These are phyloP conservation scores for Phyllostomus discolor DNA, from an alignment of 2,113 vertebrate genomes.

Conservation along the genomic window DNA sequence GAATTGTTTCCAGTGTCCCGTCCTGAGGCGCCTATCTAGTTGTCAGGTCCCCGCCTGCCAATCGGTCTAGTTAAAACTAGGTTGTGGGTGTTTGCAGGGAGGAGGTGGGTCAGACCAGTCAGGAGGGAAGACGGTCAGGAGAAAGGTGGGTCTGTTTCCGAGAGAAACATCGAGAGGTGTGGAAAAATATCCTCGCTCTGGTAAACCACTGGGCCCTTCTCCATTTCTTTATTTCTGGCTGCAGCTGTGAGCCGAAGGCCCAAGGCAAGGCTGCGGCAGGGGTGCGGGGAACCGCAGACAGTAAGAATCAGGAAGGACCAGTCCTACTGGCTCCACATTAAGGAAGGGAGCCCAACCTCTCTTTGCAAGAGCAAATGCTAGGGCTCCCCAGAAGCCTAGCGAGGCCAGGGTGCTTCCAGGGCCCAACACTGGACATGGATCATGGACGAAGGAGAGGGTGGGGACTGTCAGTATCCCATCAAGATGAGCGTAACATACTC, in stretches of 20 bases:
- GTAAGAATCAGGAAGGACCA: neutral
- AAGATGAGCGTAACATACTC: neutral
- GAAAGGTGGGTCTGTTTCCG: neutral
- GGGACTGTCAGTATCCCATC: neutral
- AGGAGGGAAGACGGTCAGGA: neutral
- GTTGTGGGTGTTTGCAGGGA: neutral
- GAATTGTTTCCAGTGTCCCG: neutral
- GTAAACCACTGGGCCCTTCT: neutral
- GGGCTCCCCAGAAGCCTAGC: neutral
- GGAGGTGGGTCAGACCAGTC: neutral
- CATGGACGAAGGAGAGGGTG: neutral
- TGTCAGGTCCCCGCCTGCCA: neutral
- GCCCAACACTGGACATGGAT: neutral
- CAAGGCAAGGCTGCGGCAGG: accelerated
- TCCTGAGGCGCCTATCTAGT: neutral
- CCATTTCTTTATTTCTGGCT: neutral
- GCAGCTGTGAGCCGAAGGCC: neutral
- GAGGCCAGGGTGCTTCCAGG: neutral
- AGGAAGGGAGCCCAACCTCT: neutral
- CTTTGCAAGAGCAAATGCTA: neutral
- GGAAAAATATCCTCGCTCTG: neutral
- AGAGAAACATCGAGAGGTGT: neutral
- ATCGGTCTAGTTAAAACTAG: neutral
- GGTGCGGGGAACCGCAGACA: neutral
- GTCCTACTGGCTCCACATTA: neutral